Base-by-base conservation (phyloP, 2,888 invertebrate species). In the Limnephilus auricula region DNA sequence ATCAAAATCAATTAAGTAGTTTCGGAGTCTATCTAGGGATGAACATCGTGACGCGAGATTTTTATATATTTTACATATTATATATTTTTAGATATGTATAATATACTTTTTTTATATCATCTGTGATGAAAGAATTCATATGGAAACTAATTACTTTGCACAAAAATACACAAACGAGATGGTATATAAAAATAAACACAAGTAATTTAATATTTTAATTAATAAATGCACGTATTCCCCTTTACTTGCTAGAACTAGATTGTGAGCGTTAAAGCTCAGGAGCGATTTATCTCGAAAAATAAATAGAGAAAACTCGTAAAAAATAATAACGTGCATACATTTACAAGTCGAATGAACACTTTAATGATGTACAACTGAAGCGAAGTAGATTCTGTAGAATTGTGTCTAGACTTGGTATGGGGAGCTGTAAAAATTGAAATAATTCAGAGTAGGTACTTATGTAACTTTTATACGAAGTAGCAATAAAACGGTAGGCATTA, bases 381-480 rank as follows among this genome's bases (percentile, higher is more conserved):
- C 25, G 82, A 25, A 82, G 9, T 82, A 82, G n/a, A n/a, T 32
- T 82, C 6, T 25, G 13, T 25, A 82, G 34, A 85, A 85, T 85
- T n/a, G 45, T 85, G 85, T 85, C 85, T 85, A 85, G 85, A 85
- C 85, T 40, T 30, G 37, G 18, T 85, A 40, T 40, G 40, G 30
- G 84, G 12, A n/a, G 37, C n/a, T 37, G n/a, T 84, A 32, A 80
- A 83, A 84, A 84, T 84, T 32, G 34, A 84, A 32, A 84, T 37
- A 84, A 84, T 37, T 84, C n/a, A 37, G n/a, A 84, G n/a, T n/a
- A 84, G 84, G 80, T 80, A 31, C 80, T 65, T 80, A 84, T 25
- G 40, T 37, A n/a, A 84, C 37, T n/a, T 84, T 84, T 84, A 84
- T 84, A n/a, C n/a, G 84, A 25, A 40, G 6, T 15, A n/a, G 84